Evolutionary conservation across 2,113 vertebrate genomes (phyloP).

Genomic region (Chaetops frenatus): DNA sequence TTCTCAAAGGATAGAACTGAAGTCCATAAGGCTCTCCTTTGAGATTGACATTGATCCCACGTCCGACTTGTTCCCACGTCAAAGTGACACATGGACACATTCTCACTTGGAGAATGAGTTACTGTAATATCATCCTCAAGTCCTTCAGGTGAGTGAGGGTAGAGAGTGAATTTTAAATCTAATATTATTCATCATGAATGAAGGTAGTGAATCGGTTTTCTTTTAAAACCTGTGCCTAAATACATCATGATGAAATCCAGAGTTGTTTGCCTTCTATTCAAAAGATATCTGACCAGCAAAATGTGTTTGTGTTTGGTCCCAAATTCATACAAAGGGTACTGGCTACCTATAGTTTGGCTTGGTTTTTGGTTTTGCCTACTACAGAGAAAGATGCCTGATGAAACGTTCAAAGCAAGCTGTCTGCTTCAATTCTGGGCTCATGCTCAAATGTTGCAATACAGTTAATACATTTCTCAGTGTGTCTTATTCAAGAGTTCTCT

Average conservation of each 20-base stretch:
- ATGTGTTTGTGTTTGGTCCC: neutral
- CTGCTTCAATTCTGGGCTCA: neutral
- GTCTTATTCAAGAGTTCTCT: neutral
- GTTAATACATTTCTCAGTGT: neutral
- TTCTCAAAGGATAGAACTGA: neutral
- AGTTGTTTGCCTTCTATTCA: neutral
- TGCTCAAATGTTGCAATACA: neutral
- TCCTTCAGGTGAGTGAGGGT: neutral
- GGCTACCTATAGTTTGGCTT: neutral
- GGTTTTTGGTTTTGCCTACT: neutral
- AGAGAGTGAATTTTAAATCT: neutral
- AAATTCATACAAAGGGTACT: neutral
- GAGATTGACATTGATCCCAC: neutral
- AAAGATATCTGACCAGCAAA: neutral
- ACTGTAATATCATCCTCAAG: neutral
- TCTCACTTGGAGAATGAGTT: neutral
- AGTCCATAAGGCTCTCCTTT: fast-evolving
- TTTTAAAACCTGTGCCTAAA: neutral
- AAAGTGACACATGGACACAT: neutral
- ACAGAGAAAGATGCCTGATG: neutral
- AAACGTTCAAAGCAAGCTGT: neutral
- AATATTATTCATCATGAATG: neutral
- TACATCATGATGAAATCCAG: neutral
- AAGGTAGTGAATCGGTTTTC: neutral
- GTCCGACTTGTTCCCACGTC: fast-evolving